Conservation (phyloP, 2,797 vertebrate species). For the Sardinella longiceps region DNA sequence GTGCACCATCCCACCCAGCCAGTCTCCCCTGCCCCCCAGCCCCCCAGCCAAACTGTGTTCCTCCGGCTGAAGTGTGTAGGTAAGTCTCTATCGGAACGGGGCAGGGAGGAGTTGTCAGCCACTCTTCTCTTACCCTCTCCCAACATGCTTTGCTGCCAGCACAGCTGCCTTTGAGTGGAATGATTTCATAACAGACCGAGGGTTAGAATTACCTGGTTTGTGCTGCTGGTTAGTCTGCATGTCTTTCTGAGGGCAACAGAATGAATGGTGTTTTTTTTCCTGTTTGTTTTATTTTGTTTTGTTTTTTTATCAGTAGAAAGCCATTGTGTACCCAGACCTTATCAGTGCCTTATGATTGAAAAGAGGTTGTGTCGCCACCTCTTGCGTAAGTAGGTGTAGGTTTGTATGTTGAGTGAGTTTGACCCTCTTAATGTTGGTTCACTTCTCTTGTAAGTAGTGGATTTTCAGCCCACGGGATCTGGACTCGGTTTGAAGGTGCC, state of each 20-base stretch:
- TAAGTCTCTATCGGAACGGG: constrained; percentile 56
- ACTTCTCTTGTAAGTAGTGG: neutral
- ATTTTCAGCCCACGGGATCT: neutral
- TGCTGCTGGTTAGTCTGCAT: neutral
- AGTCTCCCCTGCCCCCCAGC: constrained; percentile 24
- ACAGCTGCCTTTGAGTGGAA: neutral
- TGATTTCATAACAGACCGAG: neutral
- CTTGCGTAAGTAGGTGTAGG: neutral
- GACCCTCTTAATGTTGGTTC: neutral
- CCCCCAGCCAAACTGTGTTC: constrained; percentile 3
- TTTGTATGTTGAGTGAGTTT: neutral
- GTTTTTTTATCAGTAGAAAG: neutral
- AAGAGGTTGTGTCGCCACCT: neutral
- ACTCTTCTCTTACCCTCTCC: constrained; percentile 35
- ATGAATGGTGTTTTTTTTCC: neutral
- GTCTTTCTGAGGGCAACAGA: constrained; percentile 8
- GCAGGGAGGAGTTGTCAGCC: constrained; percentile 42
- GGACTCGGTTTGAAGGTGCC: neutral
- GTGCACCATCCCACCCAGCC: constrained; percentile 1
- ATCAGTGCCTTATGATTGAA: constrained; percentile 31
- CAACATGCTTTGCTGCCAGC: constrained; percentile 23
- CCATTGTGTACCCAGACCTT: neutral
- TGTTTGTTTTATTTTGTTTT: neutral
- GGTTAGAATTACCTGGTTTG: neutral
- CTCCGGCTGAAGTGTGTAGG: constrained; percentile 53